These are phyloP conservation scores for Phyllotis vaccarum DNA, from an alignment of 2,797 vertebrate species.

Conservation along the genomic window DNA sequence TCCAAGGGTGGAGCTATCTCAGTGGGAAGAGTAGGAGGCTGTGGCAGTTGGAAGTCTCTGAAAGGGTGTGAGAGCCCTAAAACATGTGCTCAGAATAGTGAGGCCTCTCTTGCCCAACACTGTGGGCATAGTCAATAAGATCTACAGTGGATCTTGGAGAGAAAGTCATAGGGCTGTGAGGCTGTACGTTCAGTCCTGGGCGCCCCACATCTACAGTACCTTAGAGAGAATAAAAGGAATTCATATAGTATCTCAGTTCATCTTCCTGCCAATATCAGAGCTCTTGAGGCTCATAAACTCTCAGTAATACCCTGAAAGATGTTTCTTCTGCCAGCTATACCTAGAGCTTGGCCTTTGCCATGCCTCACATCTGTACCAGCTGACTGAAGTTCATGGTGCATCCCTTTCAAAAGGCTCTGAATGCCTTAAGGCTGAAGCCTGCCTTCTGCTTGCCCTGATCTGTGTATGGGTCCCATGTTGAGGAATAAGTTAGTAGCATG, in stretches of 20 bases:
- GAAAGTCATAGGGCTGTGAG: too few relatives aligned
- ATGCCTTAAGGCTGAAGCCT: fast-evolving
- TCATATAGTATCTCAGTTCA: not conserved
- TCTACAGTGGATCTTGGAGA: not conserved
- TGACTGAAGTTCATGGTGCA: fast-evolving
- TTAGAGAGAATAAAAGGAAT: too few relatives aligned
- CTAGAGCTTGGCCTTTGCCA: not conserved
- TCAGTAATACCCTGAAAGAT: not conserved
- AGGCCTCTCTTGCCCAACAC: too few relatives aligned
- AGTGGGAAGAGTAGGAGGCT: not conserved
- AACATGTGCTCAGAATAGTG: not conserved
- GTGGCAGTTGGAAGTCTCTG: too few relatives aligned
- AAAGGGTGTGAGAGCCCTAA: fast-evolving
- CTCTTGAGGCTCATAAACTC: not conserved
- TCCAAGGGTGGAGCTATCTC: not conserved
- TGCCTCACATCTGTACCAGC: not conserved
- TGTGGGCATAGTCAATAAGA: not conserved
- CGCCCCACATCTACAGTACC: fast-evolving
- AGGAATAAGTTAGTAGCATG: not conserved
- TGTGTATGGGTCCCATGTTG: not conserved
- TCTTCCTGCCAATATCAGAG: not conserved
- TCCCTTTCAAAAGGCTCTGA: not conserved
- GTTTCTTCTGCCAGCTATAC: too few relatives aligned
- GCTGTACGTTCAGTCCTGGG: too few relatives aligned
- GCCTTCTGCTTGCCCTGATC: fast-evolving